Percentiles rank a stretch among this genome's conserved stretches.
Evolutionary conservation across 2,888 invertebrate genomes (phyloP).

Genomic region (Julus scanicus): DNA sequence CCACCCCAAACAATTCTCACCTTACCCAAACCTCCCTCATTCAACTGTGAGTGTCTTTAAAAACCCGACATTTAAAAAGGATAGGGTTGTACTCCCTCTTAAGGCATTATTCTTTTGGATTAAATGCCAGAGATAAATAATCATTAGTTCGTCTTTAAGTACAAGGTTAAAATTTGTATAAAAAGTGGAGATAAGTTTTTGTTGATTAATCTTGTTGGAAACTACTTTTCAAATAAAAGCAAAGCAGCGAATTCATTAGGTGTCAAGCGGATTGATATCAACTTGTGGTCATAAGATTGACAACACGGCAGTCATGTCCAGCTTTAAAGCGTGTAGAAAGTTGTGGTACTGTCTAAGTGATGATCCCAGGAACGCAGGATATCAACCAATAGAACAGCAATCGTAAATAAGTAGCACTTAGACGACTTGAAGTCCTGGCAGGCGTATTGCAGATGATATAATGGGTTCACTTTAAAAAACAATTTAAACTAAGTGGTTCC

Average conservation of each 20-base stretch:
- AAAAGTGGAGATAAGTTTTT: no score
- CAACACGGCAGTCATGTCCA: neutral
- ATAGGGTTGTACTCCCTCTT: no score
- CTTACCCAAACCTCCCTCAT: no score
- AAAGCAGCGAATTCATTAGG: neutral
- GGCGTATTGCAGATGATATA: neutral
- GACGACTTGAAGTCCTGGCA: neutral
- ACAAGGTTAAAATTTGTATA: no score
- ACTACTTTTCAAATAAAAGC: no score
- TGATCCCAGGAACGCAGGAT: neutral
- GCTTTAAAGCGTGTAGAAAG: neutral
- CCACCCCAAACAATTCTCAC: no score
- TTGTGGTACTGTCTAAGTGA: neutral
- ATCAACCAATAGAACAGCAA: neutral
- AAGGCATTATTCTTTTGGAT: no score
- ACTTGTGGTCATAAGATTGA: neutral
- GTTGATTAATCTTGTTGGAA: no score
- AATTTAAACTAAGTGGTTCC: neutral
- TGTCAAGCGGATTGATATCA: neutral
- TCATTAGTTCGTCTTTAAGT: no score
- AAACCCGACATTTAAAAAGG: no score
- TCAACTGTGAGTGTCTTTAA: no score
- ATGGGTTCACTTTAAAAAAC: conserved; percentile 1
- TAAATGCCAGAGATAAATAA: no score
- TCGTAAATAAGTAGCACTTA: conserved; percentile 19